Conservation (phyloP, 1,140 invertebrate genomes). For the Macrotrachela quadricornifera region DNA sequence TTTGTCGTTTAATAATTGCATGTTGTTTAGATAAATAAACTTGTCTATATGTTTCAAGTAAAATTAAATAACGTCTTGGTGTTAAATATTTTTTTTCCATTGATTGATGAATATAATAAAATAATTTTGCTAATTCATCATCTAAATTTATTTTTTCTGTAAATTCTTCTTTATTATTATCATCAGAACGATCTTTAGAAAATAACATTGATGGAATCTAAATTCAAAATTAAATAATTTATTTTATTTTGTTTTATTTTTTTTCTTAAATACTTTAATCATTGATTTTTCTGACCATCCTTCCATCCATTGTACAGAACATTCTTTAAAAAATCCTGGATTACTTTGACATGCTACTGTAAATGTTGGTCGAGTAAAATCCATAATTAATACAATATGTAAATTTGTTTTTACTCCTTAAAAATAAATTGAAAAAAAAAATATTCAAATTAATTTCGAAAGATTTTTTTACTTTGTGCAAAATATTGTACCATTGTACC, state of each 20-base stretch:
- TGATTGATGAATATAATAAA: no score
- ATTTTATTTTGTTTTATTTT: no score
- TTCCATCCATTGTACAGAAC: slow-evolving; percentile 50
- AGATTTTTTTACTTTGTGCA: slow-evolving; percentile 39
- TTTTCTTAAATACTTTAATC: slow-evolving; percentile 32
- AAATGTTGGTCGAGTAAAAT: slow-evolving; percentile 47
- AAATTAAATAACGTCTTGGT: slow-evolving; percentile 30
- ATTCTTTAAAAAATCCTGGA: slow-evolving; percentile 54
- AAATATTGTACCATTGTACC: slow-evolving; percentile 48
- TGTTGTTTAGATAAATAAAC: slow-evolving; percentile 38
- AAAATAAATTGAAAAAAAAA: neutral
- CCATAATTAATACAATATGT: slow-evolving; percentile 60
- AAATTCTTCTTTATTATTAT: no score
- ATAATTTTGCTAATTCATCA: no score
- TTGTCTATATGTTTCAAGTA: slow-evolving; percentile 40
- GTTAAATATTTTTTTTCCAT: no score
- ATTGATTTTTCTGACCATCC: slow-evolving; percentile 40
- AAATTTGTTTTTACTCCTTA: slow-evolving; percentile 59
- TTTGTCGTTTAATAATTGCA: slow-evolving; percentile 33
- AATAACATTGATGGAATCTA: no score
- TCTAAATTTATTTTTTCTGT: no score
- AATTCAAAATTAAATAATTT: neutral
- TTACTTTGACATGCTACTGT: slow-evolving; percentile 47
- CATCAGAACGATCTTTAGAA: no score
- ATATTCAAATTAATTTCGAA: slow-evolving; percentile 8